phyloP scores from a whole-genome alignment of 2,888 invertebrate species.

The Tholera decimalis region DNA sequence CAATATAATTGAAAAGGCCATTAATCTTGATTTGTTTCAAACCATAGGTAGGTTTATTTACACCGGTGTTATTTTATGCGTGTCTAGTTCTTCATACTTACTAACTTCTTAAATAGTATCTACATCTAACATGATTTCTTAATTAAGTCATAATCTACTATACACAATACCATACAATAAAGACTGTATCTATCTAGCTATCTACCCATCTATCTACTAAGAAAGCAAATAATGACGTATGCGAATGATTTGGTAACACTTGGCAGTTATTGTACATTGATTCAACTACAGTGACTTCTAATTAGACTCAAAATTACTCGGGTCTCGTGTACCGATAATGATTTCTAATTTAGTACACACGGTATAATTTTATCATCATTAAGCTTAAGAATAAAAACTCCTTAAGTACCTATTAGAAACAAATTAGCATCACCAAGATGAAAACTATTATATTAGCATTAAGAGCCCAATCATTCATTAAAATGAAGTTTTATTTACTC shows the following conservation, averaged over 20 bases:
- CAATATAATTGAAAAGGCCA: background rate
- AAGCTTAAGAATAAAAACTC: background rate
- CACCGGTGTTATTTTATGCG: background rate
- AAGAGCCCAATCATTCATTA: too few species aligned
- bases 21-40: constrained; percentile 1
- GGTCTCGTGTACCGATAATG: background rate
- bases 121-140: background rate
- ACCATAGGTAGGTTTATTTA: background rate
- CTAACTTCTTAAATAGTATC: background rate
- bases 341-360: background rate
- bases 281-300: background rate
- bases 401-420: background rate
- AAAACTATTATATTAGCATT: background rate
- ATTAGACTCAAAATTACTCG: background rate
- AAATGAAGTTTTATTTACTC: background rate
- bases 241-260: background rate
- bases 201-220: too few species aligned
- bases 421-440: background rate
- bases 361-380: constrained; percentile 4
- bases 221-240: background rate
- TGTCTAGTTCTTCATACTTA: background rate
- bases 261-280: background rate
- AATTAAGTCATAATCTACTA: background rate
- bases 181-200: too few species aligned
- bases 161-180: too few species aligned